Percentiles rank a stretch among this genome's conserved stretches.
These are phyloP conservation scores for Acanthopagrus latus DNA, from an alignment of 2,797 vertebrate genomes.

Conservation along the genomic window DNA sequence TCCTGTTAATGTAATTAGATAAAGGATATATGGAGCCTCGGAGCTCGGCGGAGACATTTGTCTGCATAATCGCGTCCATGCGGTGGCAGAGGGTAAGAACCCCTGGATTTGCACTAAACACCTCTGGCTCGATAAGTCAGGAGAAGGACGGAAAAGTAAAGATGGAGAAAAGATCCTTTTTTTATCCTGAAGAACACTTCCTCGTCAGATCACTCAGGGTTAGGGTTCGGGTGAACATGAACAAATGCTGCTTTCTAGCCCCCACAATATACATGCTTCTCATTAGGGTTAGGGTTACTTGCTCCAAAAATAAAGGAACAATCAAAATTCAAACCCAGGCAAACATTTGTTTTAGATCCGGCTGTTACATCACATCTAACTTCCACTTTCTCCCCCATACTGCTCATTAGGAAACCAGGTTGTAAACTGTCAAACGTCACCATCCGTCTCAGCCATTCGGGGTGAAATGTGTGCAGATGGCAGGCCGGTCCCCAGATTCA, in stretches of 20 bases:
- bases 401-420: conserved; percentile 5
- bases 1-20: conserved; percentile 83
- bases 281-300: neutral
- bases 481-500: conserved; percentile 51
- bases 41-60: conserved; percentile 73
- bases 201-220: conserved; percentile 16
- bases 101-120: conserved; percentile 66
- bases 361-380: conserved; percentile 36
- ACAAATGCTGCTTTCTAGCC: neutral
- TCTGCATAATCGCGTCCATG: conserved; percentile 72
- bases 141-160: conserved; percentile 3
- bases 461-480: conserved; percentile 54
- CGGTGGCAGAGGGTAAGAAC: conserved; percentile 52
- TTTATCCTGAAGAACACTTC: conserved; percentile 29
- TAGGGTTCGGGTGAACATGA: neutral
- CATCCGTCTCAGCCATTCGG: conserved; percentile 21
- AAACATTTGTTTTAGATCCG: conserved; percentile 45
- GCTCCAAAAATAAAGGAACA: no score
- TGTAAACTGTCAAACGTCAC: conserved; percentile 53
- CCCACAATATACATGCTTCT: neutral
- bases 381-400: neutral
- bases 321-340: no score
- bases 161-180: conserved; percentile 1
- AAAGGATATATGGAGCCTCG: conserved; percentile 75
- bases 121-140: conserved; percentile 49